These are phyloP conservation scores for Vanessa atalanta DNA, from an alignment of 1,140 invertebrate genomes.

Conservation along the genomic window DNA sequence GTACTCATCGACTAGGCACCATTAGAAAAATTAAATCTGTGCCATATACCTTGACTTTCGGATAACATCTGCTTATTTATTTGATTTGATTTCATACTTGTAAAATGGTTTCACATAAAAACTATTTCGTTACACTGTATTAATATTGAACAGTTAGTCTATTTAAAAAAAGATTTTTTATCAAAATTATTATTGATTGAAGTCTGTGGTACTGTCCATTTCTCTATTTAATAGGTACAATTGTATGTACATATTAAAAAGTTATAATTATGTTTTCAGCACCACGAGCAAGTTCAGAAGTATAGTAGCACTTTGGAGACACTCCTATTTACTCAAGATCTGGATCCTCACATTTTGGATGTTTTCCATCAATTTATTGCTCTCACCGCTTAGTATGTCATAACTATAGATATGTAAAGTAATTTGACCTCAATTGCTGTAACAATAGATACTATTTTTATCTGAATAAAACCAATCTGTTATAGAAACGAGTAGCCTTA, in stretches of 20 bases:
- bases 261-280: conserved; percentile 81
- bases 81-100: no score
- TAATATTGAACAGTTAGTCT: no score
- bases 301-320: conserved; percentile 97
- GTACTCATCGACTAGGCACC: no score
- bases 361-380: conserved; percentile 98
- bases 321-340: conserved; percentile 96
- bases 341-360: conserved; percentile 97
- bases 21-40: no score
- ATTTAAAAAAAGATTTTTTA: no score
- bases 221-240: not conserved
- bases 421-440: not conserved
- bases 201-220: no score
- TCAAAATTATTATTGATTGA: no score
- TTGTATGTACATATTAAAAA: not conserved
- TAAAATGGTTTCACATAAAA: no score
- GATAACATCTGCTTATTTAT: no score
- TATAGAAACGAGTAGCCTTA: not conserved
- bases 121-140: no score
- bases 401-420: not conserved
- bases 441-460: not conserved
- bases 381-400: conserved; percentile 63
- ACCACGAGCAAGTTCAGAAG: conserved; percentile 98
- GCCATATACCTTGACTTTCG: no score
- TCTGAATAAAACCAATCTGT: not conserved